Base-by-base conservation (phyloP, 92 coral and sea anemone genomes). In the Phymanthus crucifer region DNA sequence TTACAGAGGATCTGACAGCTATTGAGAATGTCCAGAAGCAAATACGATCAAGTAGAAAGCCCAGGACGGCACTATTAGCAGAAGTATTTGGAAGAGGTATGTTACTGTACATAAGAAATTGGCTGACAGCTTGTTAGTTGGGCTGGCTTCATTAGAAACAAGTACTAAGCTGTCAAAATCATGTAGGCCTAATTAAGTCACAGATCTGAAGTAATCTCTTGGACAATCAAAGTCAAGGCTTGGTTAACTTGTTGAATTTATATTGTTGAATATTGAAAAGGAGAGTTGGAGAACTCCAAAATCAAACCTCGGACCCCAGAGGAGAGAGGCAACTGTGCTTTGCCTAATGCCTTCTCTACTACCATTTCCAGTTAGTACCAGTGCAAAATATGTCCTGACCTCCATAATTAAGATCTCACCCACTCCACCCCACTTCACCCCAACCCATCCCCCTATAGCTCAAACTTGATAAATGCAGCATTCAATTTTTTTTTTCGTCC, bases 11-110 rank as follows among this genome's bases (percentile, higher is more conserved):
- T 68, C 80, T 89, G 40, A 94, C 98, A 40, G 94, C 97, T 3
- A 90, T 94, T 43, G 98, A 94, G 77, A 86, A 92, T 54, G 92
- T 94, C 32, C 98, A 94, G 72, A 88, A 79, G 71, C 92, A 90
- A 79, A 83, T 91, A 66, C 75, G 91, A 69, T 47, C 88, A 11
- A 90, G 82, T 76, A 88, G 90, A 47, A 94, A 87, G 81, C 92
- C 98, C 54, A 76, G 95, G 34, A 78, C 89, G 71, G 98, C 90
- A 66, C 89, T 94, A 57, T 83, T 94, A 72, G 88, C 91, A n/a
- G 98, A 94, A 68, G 98, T 94, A 4, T 94, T 94, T 87, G 98
- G 98, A 57, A 81, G 94, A 94, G 98, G 98, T 94, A 45, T 29
- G 87, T 70, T 70, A 29, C 21, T 34, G 18, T 31, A 6, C 34